Base-by-base conservation (phyloP, 2,797 vertebrate species). In the Squalus acanthias region DNA sequence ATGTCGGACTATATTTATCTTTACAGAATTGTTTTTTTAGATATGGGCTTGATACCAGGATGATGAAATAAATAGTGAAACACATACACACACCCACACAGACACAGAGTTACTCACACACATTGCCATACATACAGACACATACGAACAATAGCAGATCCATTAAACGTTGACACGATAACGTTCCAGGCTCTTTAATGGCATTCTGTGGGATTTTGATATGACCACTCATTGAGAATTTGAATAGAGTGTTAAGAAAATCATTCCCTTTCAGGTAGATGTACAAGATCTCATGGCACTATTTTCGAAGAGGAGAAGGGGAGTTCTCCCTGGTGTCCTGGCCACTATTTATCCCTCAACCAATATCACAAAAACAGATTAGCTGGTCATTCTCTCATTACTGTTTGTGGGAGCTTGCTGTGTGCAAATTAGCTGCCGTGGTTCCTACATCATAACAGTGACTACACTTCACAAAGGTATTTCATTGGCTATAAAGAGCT, bases 1-100 rank as follows among this genome's bases (percentile, higher is more conserved):
- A 97, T 97, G 97, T 97, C 97, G 97, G 96, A 92, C 96, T 96
- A 96, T 97, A 96, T 96, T 67, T 97, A 97, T 96, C 0, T 60
- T 96, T 79, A 76, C 93, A 96, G 96, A 57, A 76, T 91, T 17
- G n/a, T 91, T 15, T n/a, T 17, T 39, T 63, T 91, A 7, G 29
- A 63, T 65, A 50, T 85, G 46, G 15, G 20, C 57, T 91, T 91
- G 29, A 17, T 63, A 91, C 29, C 57, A 91, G 57, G 82, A 63
- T 91, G 53, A 7, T 91, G 88, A 91, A 33, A 33, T 17, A 63
- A 91, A 29, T 60, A 53, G 53, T 53, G 72, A 76, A 76, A 76
- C 29, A 50, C 33, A 63, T 33, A 13, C 26, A 60, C 33, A n/a
- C 39, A 85, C 82, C 6, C 76, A 79, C n/a, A 79, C n/a, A 85